Conservation (phyloP, 1,140 invertebrate species). For the Drosophila pandora region DNA sequence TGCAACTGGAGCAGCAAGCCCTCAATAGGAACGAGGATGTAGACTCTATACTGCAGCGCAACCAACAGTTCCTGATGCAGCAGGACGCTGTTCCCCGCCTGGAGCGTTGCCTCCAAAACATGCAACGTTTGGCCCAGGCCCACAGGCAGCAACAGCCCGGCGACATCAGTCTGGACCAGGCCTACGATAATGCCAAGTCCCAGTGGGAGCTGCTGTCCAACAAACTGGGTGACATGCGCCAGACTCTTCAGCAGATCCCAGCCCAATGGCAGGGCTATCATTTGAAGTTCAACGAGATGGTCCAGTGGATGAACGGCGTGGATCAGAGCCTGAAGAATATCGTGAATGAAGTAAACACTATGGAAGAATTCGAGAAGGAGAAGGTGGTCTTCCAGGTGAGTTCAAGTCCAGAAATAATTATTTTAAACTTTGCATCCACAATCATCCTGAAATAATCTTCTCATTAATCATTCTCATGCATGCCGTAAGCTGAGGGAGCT, state of each 20-base stretch:
- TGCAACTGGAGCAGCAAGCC: slow-evolving; percentile 93
- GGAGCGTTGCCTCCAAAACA: slow-evolving; percentile 89
- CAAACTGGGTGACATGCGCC: slow-evolving; percentile 89
- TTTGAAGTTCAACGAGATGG: slow-evolving; percentile 92
- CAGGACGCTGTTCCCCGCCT: slow-evolving; percentile 88
- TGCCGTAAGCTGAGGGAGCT: slow-evolving; percentile 85
- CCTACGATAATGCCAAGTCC: slow-evolving; percentile 88
- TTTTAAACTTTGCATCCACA: slow-evolving; percentile 1
- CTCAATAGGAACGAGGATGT: slow-evolving; percentile 94
- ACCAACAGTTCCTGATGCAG: slow-evolving; percentile 90
- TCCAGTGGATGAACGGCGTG: slow-evolving; percentile 95
- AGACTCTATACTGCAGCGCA: slow-evolving; percentile 89
- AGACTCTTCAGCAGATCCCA: slow-evolving; percentile 93
- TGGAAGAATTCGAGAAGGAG: slow-evolving; percentile 95
- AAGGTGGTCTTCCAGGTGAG: slow-evolving; percentile 95
- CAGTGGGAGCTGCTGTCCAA: slow-evolving; percentile 90
- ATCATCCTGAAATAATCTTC: slow-evolving; percentile 28
- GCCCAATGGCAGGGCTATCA: slow-evolving; percentile 95
- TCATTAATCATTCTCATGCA: slow-evolving; percentile 50
- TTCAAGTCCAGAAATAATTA: neutral
- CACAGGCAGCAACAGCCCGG: slow-evolving; percentile 87
- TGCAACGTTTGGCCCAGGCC: slow-evolving; percentile 88
- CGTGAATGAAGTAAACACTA: slow-evolving; percentile 91
- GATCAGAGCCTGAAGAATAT: slow-evolving; percentile 92
- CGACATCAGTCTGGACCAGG: slow-evolving; percentile 87